Base-by-base conservation (phyloP, 1,140 invertebrate species). In the Coboldia fuscipes region DNA sequence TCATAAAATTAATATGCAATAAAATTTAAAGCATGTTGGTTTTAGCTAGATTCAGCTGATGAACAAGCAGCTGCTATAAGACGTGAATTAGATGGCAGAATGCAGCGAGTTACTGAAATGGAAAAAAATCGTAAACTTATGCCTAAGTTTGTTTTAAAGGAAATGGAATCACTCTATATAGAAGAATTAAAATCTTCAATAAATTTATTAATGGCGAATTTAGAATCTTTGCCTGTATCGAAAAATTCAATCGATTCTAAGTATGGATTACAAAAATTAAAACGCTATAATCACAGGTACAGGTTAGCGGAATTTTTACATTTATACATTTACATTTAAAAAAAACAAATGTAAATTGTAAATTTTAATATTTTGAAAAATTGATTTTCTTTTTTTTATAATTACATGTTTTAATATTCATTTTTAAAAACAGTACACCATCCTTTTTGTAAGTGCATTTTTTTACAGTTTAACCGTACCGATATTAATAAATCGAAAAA, bases 41-140 rank as follows among this genome's bases (percentile, higher is more conserved):
- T 43, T 38, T 34, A 93, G 86, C 65, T 99, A 60, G 94, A 98
- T 55, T 98, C 93, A 51, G 84, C 88, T 36, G 96, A 99, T 63
- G 96, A 99, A 57, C 96, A 99, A 63, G 94, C 96, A 42, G 94
- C 96, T 17, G 93, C 96, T 28, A 98, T 99, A 47, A 69, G 96
- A 56, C 72, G 96, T 60, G 96, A 99, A 66, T 63, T 99, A 39
- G 93, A 97, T 62, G 90, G 92, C 38, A 70, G 93, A 60, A 79
- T 97, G 64, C 89, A 97, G 52, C 81, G 79, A 57, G 83, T 96
- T 22, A 76, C 85, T 47, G 88, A 94, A 62, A 94, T 97, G 83
- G 86, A 94, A 60, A 86, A 96, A 80, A 93, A 94, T 55, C 78
- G 90, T 42, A 92, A 93, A 62, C 60, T 97, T 41, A 93, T 97